Percentiles rank a stretch among this genome's conserved stretches.
Evolutionary conservation across 2,113 vertebrate species (phyloP).

Genomic region (Atherinomorus stipes): DNA sequence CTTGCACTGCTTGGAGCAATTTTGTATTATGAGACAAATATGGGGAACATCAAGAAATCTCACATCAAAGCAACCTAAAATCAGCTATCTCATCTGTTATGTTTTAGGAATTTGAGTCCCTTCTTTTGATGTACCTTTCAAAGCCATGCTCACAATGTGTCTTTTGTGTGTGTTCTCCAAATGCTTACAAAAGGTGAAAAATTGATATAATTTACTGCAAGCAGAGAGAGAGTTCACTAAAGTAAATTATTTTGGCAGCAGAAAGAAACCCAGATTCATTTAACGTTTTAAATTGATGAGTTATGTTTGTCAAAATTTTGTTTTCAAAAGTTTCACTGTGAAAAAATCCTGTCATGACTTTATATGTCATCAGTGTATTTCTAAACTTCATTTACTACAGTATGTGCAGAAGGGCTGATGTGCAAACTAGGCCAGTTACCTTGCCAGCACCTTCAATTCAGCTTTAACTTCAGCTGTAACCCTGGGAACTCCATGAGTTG

Average conservation of each 20-base stretch:
- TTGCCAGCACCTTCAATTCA: too few species aligned
- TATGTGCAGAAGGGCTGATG: background rate
- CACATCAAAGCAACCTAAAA: conserved; percentile 79
- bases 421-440: background rate
- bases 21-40: conserved; percentile 66
- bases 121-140: conserved; percentile 82
- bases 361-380: background rate
- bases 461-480: too few species aligned
- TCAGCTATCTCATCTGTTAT: conserved; percentile 67
- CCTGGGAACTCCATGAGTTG: too few species aligned
- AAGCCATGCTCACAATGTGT: conserved; percentile 66
- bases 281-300: conserved; percentile 7
- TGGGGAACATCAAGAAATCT: conserved; percentile 60
- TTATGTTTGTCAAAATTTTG: background rate
- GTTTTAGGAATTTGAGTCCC: conserved; percentile 71
- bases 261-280: conserved; percentile 33
- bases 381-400: background rate
- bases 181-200: conserved; percentile 56
- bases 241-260: conserved; percentile 48
- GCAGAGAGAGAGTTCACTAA: conserved; percentile 50
- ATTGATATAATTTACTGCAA: conserved; percentile 63
- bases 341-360: background rate
- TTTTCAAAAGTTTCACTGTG: too few species aligned
- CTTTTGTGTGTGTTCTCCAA: conserved; percentile 48
- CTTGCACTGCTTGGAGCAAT: conserved; percentile 39